Percentiles rank a stretch among this genome's conserved stretches.
These are phyloP conservation scores for Nycticryphes semicollaris DNA, from an alignment of 2,113 vertebrate species.

Conservation along the genomic window DNA sequence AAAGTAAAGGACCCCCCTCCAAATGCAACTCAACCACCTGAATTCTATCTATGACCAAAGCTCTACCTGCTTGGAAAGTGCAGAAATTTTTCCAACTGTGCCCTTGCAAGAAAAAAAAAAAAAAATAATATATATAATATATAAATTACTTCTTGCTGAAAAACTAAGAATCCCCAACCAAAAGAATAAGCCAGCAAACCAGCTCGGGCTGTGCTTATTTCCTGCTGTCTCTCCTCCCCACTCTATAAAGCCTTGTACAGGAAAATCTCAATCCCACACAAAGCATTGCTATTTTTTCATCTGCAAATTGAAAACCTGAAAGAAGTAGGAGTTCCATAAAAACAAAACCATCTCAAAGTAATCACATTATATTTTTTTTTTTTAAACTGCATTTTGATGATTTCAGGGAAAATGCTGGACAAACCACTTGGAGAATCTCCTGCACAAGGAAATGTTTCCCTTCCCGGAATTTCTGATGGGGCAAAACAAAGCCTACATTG, in stretches of 20 bases:
- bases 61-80: rapidly evolving
- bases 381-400: not conserved
- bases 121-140: not conserved
- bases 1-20: rapidly evolving
- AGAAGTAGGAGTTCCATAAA: not conserved
- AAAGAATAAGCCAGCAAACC: not conserved
- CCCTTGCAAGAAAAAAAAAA: not conserved
- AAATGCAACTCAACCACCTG: not conserved
- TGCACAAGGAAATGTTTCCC: not conserved
- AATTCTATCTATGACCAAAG: rapidly evolving
- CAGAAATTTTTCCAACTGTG: not conserved
- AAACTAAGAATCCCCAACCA: not conserved
- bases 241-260: not conserved
- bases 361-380: not conserved
- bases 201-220: not conserved
- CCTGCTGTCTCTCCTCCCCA: rapidly evolving
- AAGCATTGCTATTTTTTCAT: not conserved
- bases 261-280: not conserved
- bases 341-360: not conserved
- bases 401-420: not conserved
- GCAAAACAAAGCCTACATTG: slow-evolving; percentile 41
- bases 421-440: not conserved
- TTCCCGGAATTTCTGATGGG: slow-evolving; percentile 12
- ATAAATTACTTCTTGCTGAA: not conserved
- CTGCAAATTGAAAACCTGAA: not conserved